A percentile compares a stretch with the other conserved stretches of the same genome.
Evolutionary conservation across 2,113 vertebrate genomes (phyloP).

Genomic region (Sinocyclocheilus anophthalmus): DNA sequence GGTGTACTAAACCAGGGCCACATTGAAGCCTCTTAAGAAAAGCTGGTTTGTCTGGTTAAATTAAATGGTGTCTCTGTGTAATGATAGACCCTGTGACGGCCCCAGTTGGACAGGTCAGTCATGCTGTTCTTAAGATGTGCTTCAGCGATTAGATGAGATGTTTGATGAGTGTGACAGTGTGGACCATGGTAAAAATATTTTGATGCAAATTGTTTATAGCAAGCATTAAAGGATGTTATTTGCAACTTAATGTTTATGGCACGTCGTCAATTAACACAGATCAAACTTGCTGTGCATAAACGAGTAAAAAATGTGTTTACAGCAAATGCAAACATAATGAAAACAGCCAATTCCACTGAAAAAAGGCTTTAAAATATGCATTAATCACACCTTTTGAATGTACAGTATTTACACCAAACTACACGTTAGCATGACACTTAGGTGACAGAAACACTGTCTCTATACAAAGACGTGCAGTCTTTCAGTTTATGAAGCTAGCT

Average conservation of each 20-base stretch:
- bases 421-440: neutral
- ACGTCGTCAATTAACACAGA: neutral
- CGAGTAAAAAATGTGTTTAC: neutral
- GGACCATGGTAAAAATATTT: neutral
- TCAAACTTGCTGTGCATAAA: neutral
- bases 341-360: neutral
- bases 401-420: neutral
- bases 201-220: neutral
- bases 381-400: neutral
- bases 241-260: neutral
- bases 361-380: neutral
- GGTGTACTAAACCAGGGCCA: neutral
- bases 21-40: neutral
- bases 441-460: neutral
- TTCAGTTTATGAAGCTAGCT: neutral
- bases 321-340: neutral
- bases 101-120: conserved; percentile 3
- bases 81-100: conserved; percentile 3
- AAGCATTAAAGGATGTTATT: neutral
- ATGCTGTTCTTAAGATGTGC: conserved; percentile 4
- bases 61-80: neutral
- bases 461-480: neutral
- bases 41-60: conserved; percentile 17
- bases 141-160: neutral
- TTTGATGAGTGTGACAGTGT: neutral